These are phyloP conservation scores for Hiodon tergisus DNA, from an alignment of 2,113 vertebrate genomes.

Conservation along the genomic window DNA sequence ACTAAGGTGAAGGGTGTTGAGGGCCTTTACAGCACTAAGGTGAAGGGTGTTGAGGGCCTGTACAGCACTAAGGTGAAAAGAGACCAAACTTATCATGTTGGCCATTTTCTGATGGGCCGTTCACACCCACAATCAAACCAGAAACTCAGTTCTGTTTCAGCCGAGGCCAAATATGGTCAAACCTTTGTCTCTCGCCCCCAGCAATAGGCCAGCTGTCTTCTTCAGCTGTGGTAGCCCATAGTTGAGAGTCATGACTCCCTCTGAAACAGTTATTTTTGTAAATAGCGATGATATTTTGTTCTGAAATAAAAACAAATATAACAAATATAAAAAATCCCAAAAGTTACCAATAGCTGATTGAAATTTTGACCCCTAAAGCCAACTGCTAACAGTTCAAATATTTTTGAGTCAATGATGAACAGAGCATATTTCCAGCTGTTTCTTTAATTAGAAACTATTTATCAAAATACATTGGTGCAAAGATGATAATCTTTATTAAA, in stretches of 20 bases:
- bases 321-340: too few species aligned
- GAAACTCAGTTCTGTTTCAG: neutral
- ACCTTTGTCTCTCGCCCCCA: neutral
- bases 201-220: neutral
- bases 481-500: conserved; percentile 12
- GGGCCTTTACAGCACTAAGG: too few species aligned
- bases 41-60: too few species aligned
- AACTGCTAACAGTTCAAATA: too few species aligned
- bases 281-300: too few species aligned
- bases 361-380: too few species aligned
- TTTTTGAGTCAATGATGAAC: neutral
- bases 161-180: conserved; percentile 10
- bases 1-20: too few species aligned
- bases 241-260: neutral
- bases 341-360: too few species aligned
- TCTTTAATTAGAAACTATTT: neutral
- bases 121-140: neutral
- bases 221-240: neutral
- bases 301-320: too few species aligned
- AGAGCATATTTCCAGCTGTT: neutral
- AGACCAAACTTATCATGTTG: too few species aligned
- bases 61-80: too few species aligned
- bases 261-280: neutral
- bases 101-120: neutral
- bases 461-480: neutral